Base-by-base conservation (phyloP, 1,140 invertebrate species). In the Aphelinus atriplicis region DNA sequence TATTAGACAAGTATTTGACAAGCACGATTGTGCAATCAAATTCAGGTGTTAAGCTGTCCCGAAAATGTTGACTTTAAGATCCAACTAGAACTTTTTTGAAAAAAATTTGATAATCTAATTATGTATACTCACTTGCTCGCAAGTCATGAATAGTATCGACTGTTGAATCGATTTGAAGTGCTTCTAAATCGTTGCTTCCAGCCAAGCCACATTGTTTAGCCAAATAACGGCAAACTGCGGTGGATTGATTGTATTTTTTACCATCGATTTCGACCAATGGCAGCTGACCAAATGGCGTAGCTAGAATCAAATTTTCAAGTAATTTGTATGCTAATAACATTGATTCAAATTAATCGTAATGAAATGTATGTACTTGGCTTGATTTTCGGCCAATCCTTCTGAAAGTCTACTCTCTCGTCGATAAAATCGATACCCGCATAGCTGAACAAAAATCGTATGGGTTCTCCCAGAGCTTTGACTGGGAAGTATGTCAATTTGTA, bases 241-340 rank as follows among this genome's bases (percentile, higher is more conserved):
- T 86, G 62, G 91, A 91, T 84, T 95, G 93, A 80, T 90, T 88
- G n/a, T 92, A 85, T 67, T 84, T 76, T 81, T 92, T 90, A 2
- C 92, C 94, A 80, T 94, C 91, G 3, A 93, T 85, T 81, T 94
- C 92, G 77, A 95, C 80, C 55, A 94, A 86, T 0, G 94, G 94
- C 57, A 94, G 78, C 83, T 93, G 91, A 3, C 92, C 92, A 87
- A 92, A 92, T 9, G 93, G 93, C 84, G 90, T 91, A n/a, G 85
- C 92, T 93, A 78, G 47, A 86, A 85, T 71, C 58, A 26, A 26
- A 26, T 26, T 26, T 26, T 26, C 26, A 26, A 26, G 26, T 26
- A 26, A 26, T 26, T 26, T 26, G 26, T 26, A 26, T 26, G 26
- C 26, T 26, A 26, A 26, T 26, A 26, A 26, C 26, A 26, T 26